Percentiles rank a stretch among this genome's conserved stretches.
These are phyloP conservation scores for Diabrotica balteata DNA, from an alignment of 2,888 invertebrate genomes.

Conservation along the genomic window DNA sequence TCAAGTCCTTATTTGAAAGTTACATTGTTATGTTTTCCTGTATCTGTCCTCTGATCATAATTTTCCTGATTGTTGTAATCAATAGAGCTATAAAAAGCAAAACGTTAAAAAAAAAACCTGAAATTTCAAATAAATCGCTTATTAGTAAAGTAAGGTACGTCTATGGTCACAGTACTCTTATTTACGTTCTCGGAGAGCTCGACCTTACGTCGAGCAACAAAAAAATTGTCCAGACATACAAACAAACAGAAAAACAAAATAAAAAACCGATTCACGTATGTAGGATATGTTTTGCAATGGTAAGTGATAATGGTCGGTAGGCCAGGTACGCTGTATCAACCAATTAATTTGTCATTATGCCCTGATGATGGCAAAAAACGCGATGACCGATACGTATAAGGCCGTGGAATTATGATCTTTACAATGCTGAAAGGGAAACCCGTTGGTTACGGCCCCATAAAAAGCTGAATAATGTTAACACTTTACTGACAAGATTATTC, in stretches of 20 bases:
- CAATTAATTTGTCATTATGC: conserved; percentile 31
- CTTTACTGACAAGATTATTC: conserved; percentile 21
- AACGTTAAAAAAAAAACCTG: no score
- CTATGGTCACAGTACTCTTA: no score
- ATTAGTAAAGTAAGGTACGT: no score
- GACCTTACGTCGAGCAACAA: conserved; percentile 10
- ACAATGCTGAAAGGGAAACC: conserved; percentile 23
- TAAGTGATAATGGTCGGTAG: conserved; percentile 32
- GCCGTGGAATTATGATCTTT: conserved; percentile 22
- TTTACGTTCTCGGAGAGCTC: not conserved
- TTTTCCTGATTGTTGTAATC: no score
- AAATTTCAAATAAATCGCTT: no score
- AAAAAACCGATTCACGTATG: conserved; percentile 5
- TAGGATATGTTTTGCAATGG: conserved; percentile 13
- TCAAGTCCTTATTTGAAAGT: no score
- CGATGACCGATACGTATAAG: conserved; percentile 12
- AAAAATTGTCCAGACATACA: conserved; percentile 17
- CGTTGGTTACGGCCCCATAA: conserved; percentile 12
- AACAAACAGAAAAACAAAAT: conserved; percentile 4
- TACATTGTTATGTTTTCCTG: no score
- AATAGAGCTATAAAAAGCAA: no score
- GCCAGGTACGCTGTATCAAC: conserved; percentile 22
- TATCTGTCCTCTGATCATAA: no score
- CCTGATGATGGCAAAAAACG: conserved; percentile 16
- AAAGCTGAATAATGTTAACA: conserved; percentile 22